A percentile compares a stretch with the other conserved stretches of the same genome.
Conservation (phyloP, 2,113 vertebrate species). For the Circaetus cinerascens region DNA sequence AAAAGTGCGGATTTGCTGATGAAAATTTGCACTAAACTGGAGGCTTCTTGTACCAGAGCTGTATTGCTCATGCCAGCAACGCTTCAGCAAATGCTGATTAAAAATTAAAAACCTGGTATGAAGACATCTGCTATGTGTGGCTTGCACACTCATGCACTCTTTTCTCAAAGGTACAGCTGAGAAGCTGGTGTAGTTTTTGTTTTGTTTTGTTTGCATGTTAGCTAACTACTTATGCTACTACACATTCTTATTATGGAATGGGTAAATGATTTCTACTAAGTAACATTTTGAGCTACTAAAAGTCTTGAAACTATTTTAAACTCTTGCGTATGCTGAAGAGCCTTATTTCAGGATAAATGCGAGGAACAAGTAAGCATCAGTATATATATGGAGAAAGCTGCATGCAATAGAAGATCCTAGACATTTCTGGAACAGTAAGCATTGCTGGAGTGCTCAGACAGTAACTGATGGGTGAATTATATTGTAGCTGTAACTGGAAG, state of each 20-base stretch:
- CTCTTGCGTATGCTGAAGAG: not conserved
- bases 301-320: not conserved
- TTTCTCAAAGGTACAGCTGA: not conserved
- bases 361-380: not conserved
- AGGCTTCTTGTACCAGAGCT: not conserved
- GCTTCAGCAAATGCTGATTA: not conserved
- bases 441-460: not conserved
- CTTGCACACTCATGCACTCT: not conserved
- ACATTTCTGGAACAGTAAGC: not conserved
- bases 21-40: not conserved
- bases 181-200: not conserved
- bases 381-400: not conserved
- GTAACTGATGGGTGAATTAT: not conserved
- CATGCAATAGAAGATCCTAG: not conserved
- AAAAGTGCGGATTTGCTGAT: not conserved
- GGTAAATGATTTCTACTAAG: not conserved
- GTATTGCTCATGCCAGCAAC: not conserved
- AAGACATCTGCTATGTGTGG: not conserved
- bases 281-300: not conserved
- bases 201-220: not conserved
- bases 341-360: not conserved
- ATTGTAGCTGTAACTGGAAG: not conserved
- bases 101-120: not conserved
- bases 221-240: not conserved
- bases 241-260: not conserved